A percentile compares a stretch with the other conserved stretches of the same genome.
Conservation (phyloP, 1,140 invertebrate species). For the Nautilus pompilius region DNA sequence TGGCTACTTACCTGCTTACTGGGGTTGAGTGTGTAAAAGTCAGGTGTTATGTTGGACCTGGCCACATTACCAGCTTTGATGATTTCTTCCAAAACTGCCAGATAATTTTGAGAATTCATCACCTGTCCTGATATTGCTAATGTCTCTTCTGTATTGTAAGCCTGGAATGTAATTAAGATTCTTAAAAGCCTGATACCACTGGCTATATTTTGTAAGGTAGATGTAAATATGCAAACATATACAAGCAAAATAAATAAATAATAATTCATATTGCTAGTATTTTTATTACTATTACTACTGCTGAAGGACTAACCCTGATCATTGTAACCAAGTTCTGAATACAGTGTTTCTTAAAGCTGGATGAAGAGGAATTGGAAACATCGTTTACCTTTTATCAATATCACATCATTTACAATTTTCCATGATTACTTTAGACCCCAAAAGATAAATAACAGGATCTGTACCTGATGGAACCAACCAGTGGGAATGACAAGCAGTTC, state of each 20-base stretch:
- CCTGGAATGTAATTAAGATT: conserved; percentile 24
- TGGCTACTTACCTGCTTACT: conserved; percentile 44
- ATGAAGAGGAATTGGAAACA: too few relatives aligned
- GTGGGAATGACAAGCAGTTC: conserved; percentile 52
- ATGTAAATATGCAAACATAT: background rate
- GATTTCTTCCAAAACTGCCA: conserved; percentile 50
- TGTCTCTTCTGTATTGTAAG: conserved; percentile 47
- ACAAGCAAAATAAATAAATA: background rate
- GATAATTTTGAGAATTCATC: conserved; percentile 53
- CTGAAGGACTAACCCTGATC: too few relatives aligned
- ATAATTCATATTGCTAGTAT: background rate
- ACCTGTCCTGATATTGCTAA: conserved; percentile 46
- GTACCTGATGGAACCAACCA: conserved; percentile 55
- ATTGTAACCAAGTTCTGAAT: too few relatives aligned
- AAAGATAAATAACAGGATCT: background rate
- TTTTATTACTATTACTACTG: background rate
- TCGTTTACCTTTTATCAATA: too few relatives aligned
- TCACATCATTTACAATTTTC: background rate
- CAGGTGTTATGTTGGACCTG: conserved; percentile 29
- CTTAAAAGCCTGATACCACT: background rate
- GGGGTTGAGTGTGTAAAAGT: conserved; percentile 36
- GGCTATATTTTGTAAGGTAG: too few relatives aligned
- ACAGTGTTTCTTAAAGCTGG: too few relatives aligned
- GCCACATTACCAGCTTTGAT: conserved; percentile 38
- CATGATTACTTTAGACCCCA: background rate